These are phyloP conservation scores for Tanytarsus gracilentus DNA, from an alignment of 2,888 invertebrate species.

Conservation along the genomic window DNA sequence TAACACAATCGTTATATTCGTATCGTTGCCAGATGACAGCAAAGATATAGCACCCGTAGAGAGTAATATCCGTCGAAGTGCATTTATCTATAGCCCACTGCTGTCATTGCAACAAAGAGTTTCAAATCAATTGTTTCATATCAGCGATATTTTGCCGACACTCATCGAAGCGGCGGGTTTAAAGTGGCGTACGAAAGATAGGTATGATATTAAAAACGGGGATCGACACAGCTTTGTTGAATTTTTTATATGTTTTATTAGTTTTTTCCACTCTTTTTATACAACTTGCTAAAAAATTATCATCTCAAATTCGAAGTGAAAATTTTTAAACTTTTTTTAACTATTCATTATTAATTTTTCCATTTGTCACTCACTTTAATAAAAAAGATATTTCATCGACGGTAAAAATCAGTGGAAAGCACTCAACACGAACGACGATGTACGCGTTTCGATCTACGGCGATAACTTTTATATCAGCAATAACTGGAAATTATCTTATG, in stretches of 20 bases:
- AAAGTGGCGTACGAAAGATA: constrained; percentile 13
- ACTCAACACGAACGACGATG: background rate
- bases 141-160: constrained; percentile 13
- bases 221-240: too few relatives aligned
- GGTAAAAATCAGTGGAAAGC: constrained; percentile 17
- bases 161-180: constrained; percentile 12
- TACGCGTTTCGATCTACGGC: background rate
- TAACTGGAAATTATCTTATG: constrained; percentile 13
- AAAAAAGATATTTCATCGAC: constrained; percentile 16
- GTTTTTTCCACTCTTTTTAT: too few relatives aligned
- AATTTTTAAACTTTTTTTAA: too few relatives aligned
- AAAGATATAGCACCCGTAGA: background rate
- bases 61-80: constrained; percentile 3
- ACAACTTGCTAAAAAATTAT: too few relatives aligned
- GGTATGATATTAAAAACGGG: too few relatives aligned
- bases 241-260: too few relatives aligned
- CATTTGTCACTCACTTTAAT: too few relatives aligned
- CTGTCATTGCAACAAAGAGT: background rate
- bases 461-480: constrained; percentile 13
- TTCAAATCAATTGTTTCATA: constrained; percentile 19
- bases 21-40: constrained; percentile 4
- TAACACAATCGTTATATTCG: constrained; percentile 9
- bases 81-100: constrained; percentile 10
- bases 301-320: too few relatives aligned
- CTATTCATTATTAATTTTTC: too few relatives aligned